phyloP scores from a whole-genome alignment of 1,140 invertebrate genomes.

The Anoplolepis gracilipes region DNA sequence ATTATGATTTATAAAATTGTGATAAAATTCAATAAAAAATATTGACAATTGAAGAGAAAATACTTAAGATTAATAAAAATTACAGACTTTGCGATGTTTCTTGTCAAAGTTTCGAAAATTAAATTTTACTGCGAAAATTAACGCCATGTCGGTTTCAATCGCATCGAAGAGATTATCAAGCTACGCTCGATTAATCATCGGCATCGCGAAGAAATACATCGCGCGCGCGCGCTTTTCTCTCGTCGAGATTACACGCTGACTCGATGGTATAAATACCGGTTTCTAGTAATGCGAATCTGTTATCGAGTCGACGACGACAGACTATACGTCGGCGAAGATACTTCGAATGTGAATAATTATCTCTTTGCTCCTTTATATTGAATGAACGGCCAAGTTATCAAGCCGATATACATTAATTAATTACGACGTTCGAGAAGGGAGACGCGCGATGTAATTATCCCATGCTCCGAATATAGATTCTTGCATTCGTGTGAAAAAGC shows the following conservation, averaged over 20 bases:
- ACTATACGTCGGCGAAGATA: neutral
- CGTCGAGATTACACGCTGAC: neutral
- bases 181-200: constrained; percentile 11
- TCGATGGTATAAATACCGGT: constrained; percentile 15
- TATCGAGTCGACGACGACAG: neutral
- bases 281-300: constrained; percentile 16
- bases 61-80: too few relatives aligned
- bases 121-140: constrained; percentile 9
- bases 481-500: neutral
- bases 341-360: constrained; percentile 45
- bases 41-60: too few relatives aligned
- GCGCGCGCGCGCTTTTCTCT: neutral
- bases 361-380: constrained; percentile 10
- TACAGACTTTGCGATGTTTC: too few relatives aligned
- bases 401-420: constrained; percentile 37
- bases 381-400: neutral
- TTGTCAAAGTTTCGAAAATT: neutral
- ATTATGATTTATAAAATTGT: neutral
- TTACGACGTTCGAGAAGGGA: constrained; percentile 6
- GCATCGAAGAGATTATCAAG: constrained; percentile 14
- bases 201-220: neutral
- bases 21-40: neutral
- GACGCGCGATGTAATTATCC: constrained; percentile 9
- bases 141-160: neutral
- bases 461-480: constrained; percentile 26